Evolutionary conservation across 1,140 invertebrate genomes (phyloP).

Genomic region (Wiebesia pumilae): DNA sequence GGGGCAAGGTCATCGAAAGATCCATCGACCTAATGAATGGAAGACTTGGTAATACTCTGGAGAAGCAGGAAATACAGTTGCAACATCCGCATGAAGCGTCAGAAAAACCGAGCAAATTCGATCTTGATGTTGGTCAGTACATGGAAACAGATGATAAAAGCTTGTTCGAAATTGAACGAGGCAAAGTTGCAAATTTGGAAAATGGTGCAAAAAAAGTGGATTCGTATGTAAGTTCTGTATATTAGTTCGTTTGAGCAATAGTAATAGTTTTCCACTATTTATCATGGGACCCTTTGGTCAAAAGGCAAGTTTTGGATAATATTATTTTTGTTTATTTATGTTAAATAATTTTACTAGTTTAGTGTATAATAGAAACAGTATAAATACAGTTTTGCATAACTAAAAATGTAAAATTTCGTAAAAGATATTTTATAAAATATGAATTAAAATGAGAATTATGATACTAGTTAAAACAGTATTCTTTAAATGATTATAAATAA

Average conservation of each 20-base stretch:
- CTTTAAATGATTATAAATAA: too few relatives aligned
- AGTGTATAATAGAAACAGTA: too few relatives aligned
- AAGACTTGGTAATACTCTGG: slow-evolving; percentile 12
- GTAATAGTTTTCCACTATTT: too few relatives aligned
- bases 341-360: too few relatives aligned
- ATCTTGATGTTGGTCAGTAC: slow-evolving; percentile 61
- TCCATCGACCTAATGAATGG: slow-evolving; percentile 21
- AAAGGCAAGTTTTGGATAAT: not conserved
- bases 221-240: not conserved
- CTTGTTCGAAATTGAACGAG: slow-evolving; percentile 47
- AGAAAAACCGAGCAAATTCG: slow-evolving; percentile 69
- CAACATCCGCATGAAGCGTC: slow-evolving; percentile 59
- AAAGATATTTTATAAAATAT: too few relatives aligned
- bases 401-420: too few relatives aligned
- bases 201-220: not conserved
- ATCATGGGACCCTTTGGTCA: too few relatives aligned
- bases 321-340: not conserved
- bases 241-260: not conserved
- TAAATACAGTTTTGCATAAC: too few relatives aligned
- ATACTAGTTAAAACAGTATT: too few relatives aligned
- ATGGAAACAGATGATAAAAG: slow-evolving; percentile 61
- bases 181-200: not conserved
- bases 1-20: not conserved
- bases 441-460: too few relatives aligned
- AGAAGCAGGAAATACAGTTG: not conserved